Evolutionary conservation across 2,888 invertebrate species (phyloP).

Genomic region (Hanleya hanleyi): DNA sequence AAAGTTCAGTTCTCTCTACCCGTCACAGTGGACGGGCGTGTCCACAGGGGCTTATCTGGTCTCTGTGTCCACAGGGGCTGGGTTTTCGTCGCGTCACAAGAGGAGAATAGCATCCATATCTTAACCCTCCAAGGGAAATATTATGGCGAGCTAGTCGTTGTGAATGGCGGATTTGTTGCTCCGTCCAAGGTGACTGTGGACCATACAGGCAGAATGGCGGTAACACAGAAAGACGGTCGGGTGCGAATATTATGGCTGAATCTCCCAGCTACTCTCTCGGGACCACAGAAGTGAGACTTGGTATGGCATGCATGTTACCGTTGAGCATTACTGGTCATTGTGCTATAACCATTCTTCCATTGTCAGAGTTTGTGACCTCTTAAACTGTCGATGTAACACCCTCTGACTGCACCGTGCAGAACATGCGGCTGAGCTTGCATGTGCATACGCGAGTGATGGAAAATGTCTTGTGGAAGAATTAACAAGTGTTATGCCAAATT

Average conservation of each 20-base stretch:
- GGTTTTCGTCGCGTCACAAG: neutral
- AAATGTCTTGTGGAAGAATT: too few relatives aligned
- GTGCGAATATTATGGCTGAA: neutral
- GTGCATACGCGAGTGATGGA: too few relatives aligned
- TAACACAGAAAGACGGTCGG: neutral
- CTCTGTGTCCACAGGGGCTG: neutral
- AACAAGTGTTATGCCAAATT: too few relatives aligned
- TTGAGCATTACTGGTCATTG: too few relatives aligned
- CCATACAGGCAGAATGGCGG: neutral
- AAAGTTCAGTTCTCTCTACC: neutral
- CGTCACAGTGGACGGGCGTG: neutral
- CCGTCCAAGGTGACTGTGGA: neutral
- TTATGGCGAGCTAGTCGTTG: neutral
- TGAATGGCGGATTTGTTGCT: neutral
- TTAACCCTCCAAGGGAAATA: neutral
- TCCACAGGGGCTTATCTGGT: neutral
- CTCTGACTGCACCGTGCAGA: too few relatives aligned
- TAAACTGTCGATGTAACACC: too few relatives aligned
- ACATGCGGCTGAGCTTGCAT: too few relatives aligned
- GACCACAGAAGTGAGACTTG: too few relatives aligned
- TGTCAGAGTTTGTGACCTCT: too few relatives aligned
- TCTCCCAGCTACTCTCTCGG: neutral
- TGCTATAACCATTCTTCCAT: too few relatives aligned
- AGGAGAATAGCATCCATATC: neutral
- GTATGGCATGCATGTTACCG: too few relatives aligned